Conservation (phyloP, 2,888 invertebrate species). For the Carpatolechia fugitivella region DNA sequence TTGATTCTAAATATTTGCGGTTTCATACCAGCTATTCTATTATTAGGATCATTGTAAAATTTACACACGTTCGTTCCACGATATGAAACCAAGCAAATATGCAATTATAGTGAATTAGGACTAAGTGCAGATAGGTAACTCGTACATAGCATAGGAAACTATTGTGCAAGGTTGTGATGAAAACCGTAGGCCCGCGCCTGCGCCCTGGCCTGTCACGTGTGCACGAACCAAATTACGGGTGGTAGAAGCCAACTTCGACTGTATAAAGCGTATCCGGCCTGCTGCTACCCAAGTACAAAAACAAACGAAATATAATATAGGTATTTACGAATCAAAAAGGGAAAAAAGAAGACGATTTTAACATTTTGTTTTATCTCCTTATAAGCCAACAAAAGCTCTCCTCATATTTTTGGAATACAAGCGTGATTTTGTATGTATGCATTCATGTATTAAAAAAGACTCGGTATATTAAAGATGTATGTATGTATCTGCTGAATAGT, state of each 20-base stretch:
- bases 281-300: background rate
- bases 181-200: constrained; percentile 18
- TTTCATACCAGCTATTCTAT: background rate
- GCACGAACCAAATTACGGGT: constrained; percentile 30
- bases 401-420: no score
- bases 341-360: no score
- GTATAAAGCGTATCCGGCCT: no score
- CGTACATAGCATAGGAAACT: constrained; percentile 8
- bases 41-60: no score
- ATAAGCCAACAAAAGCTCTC: no score
- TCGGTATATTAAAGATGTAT: no score
- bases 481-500: no score
- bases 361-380: no score
- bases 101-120: constrained; percentile 15
- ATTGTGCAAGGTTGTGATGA: constrained; percentile 13
- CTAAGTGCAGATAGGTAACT: constrained; percentile 6
- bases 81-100: background rate
- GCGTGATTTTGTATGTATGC: no score
- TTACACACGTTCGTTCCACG: background rate
- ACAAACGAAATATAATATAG: background rate
- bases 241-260: background rate
- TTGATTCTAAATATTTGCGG: no score
- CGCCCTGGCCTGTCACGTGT: constrained; percentile 30
- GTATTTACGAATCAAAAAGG: no score
- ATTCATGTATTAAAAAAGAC: no score